phyloP scores from a whole-genome alignment of 2,797 vertebrate genomes.

The Echiichthys vipera region DNA sequence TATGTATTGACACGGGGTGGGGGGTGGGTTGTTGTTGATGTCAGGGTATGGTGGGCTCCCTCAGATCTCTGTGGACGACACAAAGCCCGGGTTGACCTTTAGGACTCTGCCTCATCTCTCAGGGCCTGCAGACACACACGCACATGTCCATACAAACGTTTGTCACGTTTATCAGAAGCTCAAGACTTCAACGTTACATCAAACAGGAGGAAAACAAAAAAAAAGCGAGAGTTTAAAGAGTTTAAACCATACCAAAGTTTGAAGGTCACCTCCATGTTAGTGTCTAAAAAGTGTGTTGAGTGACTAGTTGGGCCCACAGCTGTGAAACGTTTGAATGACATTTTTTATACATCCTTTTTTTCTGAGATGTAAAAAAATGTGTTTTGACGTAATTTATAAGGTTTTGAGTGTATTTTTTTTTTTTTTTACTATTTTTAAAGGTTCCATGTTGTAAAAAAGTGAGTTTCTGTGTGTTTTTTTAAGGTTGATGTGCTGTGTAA shows the following conservation, averaged over 20 bases:
- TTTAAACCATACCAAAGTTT: not conserved
- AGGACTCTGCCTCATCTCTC: slow-evolving; percentile 35
- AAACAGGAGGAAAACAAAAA: not conserved
- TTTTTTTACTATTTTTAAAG: too few species aligned
- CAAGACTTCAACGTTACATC: not conserved
- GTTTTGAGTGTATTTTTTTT: not conserved
- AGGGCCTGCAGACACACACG: slow-evolving; percentile 7
- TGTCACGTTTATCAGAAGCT: slow-evolving; percentile 15
- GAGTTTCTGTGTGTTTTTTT: too few species aligned
- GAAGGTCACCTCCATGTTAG: not conserved
- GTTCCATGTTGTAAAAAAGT: too few species aligned
- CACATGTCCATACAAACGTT: not conserved
- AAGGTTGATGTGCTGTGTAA: too few species aligned
- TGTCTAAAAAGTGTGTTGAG: slow-evolving; percentile 18
- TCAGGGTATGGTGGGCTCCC: slow-evolving; percentile 1
- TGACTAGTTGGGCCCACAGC: slow-evolving; percentile 5
- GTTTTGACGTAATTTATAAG: not conserved
- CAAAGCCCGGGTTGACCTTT: slow-evolving; percentile 50
- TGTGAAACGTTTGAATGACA: not conserved
- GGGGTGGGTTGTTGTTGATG: slow-evolving; percentile 46
- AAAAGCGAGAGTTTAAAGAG: not conserved
- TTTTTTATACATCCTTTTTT: not conserved
- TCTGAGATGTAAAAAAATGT: too few species aligned
- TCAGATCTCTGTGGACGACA: slow-evolving; percentile 61
- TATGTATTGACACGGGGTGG: slow-evolving; percentile 24